Evolutionary conservation across 2,888 invertebrate genomes (phyloP), one percentile per base, ranked within the genome.

Genomic region (Mimachlamys varia): DNA sequence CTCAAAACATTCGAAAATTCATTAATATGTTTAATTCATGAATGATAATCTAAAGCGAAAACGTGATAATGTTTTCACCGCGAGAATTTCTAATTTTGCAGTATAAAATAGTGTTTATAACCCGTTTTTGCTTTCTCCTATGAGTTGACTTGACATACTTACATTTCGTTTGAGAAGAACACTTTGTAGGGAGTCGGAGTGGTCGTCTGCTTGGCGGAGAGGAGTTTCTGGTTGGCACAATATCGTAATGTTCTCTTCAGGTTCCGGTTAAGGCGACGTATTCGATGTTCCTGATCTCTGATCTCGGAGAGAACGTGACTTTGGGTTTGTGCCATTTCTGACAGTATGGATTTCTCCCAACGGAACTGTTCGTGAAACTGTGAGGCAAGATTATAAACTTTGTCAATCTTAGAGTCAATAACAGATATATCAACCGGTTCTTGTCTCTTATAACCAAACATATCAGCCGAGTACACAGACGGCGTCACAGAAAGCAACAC

Each of bases 301-400:
- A 91, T 55, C 55, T 91, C 91, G 10, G 15, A 88, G 19, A 91
- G 88, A 17, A 91, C 38, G 62, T 89, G 89, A 19, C 58, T 88
- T 58, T 89, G 53, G 12, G 91, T 91, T 55, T 91, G 91, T 5
- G 91, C 88, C 49, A 89, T 89, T 53, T 91, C 91, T 22, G 91
- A 89, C 2, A 91, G 27, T 53, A 91, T 91, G 7, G 91, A 91
- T 50, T 87, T 91, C 38, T 91, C 89, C 91, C 91, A 91, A n/a
- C 76, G 49, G 88, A 89, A 89, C 38, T 88, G 38, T 49, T 91
- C 87, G n/a, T 89, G 53, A 22, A 89, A 37, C 22, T 88, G 50
- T 17, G 91, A 76, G 38, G 89, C 76, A 22, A 91, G 62, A 44
- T 91, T 58, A 27, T 88, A 76, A 5, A 91, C 50, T 88, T 91